These are phyloP conservation scores for Limnothrissa miodon DNA, from an alignment of 2,113 vertebrate species.

Conservation along the genomic window DNA sequence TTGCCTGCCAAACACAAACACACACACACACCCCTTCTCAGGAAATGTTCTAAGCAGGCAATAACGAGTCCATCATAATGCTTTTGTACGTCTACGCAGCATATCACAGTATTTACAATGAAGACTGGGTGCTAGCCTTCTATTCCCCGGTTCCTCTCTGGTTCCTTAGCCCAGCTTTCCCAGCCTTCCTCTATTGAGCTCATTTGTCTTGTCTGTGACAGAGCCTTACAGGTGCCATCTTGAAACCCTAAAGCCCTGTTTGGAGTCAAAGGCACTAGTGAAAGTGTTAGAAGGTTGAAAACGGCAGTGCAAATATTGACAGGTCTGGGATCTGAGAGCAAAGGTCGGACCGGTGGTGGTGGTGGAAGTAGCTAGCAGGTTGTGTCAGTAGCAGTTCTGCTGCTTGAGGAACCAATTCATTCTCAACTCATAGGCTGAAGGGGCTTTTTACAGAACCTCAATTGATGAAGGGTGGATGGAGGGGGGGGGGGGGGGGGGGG, in stretches of 20 bases:
- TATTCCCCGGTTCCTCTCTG: not conserved
- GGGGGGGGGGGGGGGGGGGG: not conserved
- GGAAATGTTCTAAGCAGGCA: not conserved
- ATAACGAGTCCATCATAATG: not conserved
- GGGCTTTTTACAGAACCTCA: not conserved
- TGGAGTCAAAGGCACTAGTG: not conserved
- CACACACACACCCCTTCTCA: not conserved
- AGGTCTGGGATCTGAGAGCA: not conserved
- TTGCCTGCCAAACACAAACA: not conserved
- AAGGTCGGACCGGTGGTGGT: not conserved
- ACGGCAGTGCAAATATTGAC: conserved; percentile 32
- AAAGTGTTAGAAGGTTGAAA: not conserved
- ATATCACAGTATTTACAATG: not conserved
- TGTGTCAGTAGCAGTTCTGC: not conserved
- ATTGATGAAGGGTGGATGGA: too few species aligned
- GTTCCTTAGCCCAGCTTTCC: not conserved
- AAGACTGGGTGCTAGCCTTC: not conserved
- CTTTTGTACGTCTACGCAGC: not conserved
- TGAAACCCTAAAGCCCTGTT: not conserved
- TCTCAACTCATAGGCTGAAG: not conserved
- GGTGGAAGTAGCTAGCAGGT: not conserved
- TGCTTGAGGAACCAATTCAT: not conserved
- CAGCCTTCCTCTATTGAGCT: not conserved
- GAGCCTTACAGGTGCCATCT: not conserved
- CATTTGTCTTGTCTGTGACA: not conserved